Evolutionary conservation across 2,888 invertebrate genomes (phyloP).

Genomic region (Lasioglossum lativentre): DNA sequence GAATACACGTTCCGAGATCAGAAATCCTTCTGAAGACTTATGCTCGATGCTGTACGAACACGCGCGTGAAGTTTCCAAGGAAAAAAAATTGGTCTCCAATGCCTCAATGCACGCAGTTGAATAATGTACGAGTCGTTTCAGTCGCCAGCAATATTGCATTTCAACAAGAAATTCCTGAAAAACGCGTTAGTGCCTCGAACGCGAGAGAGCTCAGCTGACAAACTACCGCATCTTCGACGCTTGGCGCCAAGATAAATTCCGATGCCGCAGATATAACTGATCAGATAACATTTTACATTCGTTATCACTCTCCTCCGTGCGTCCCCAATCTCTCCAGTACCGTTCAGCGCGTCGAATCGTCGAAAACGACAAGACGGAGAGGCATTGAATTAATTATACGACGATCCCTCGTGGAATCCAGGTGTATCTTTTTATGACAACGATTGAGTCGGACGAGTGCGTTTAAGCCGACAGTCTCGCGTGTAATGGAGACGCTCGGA

Average conservation of each 20-base stretch:
- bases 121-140: background rate
- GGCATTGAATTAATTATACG: constrained; percentile 31
- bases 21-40: no score
- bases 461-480: constrained; percentile 26
- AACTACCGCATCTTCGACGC: constrained; percentile 16
- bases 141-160: background rate
- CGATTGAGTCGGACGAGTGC: constrained; percentile 31
- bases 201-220: background rate
- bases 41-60: no score
- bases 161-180: background rate
- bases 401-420: constrained; percentile 27
- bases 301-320: background rate
- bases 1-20: no score
- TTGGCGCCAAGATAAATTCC: constrained; percentile 46
- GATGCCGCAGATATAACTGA: constrained; percentile 28
- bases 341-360: constrained; percentile 13
- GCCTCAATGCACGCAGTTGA: no score
- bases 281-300: constrained; percentile 37
- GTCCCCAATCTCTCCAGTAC: background rate
- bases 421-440: constrained; percentile 46
- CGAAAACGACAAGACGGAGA: constrained; percentile 10
- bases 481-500: constrained; percentile 38
- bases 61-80: no score
- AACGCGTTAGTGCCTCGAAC: background rate
- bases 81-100: no score